These are phyloP conservation scores for Heliconius hortense DNA, from an alignment of 2,888 invertebrate genomes.

Conservation along the genomic window DNA sequence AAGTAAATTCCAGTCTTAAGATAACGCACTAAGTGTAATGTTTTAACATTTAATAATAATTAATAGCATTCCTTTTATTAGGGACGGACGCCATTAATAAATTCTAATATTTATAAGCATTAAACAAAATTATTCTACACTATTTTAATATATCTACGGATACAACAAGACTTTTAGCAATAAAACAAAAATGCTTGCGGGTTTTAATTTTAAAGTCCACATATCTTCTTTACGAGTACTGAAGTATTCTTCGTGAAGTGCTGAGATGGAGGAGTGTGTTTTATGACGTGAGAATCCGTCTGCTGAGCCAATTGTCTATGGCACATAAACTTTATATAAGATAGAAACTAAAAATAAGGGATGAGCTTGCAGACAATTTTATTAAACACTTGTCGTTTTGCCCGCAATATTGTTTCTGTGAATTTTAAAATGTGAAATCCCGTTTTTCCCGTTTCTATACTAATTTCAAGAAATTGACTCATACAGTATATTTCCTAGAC, in stretches of 20 bases:
- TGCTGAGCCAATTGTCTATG: conserved; percentile 29
- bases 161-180: conserved; percentile 17
- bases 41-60: not conserved
- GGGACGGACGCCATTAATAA: not conserved
- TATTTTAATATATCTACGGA: not conserved
- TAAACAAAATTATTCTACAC: not conserved
- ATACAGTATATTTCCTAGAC: too few species aligned
- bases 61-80: conserved; percentile 7
- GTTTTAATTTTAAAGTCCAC: conserved; percentile 20
- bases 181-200: conserved; percentile 15
- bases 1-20: not conserved
- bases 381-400: not conserved
- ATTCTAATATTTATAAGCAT: not conserved
- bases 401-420: not conserved
- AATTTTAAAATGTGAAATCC: not conserved
- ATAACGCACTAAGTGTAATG: not conserved
- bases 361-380: not conserved
- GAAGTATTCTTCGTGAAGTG: conserved; percentile 25
- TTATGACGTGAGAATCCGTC: conserved; percentile 31
- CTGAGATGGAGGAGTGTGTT: conserved; percentile 25
- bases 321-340: conserved; percentile 23
- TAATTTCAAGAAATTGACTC: too few species aligned
- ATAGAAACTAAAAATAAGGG: conserved; percentile 8
- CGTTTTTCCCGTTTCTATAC: too few species aligned
- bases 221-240: conserved; percentile 23